Evolutionary conservation across 2,888 invertebrate species (phyloP).

Genomic region (Volucella inanis): DNA sequence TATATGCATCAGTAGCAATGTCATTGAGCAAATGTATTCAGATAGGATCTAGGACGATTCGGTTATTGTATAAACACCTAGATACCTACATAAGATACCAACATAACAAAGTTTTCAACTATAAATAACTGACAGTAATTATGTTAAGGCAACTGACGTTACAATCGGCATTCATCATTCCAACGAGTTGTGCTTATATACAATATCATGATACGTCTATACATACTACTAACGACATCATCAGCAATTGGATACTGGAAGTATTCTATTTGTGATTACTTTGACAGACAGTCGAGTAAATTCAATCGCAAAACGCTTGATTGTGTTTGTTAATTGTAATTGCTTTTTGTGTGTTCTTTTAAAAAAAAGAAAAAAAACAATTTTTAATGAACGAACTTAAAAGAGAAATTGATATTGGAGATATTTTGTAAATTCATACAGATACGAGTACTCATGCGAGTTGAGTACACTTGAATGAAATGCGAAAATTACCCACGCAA

Average conservation of each 20-base stretch:
- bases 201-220: background rate
- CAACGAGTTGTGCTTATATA: slow-evolving; percentile 39
- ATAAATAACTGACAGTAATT: slow-evolving; percentile 70
- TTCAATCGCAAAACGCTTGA: slow-evolving; percentile 60
- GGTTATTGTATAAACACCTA: slow-evolving; percentile 30
- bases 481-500: too few relatives aligned
- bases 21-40: slow-evolving; percentile 66
- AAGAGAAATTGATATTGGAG: background rate
- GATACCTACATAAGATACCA: slow-evolving; percentile 34
- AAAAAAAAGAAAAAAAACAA: too few relatives aligned
- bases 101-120: slow-evolving; percentile 54
- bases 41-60: slow-evolving; percentile 58
- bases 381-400: background rate
- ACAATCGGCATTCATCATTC: slow-evolving; percentile 73
- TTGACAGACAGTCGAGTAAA: slow-evolving; percentile 50
- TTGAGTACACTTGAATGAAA: too few relatives aligned
- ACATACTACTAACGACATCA: too few relatives aligned
- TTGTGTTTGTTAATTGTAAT: slow-evolving; percentile 54
- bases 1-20: slow-evolving; percentile 59
- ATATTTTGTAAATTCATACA: too few relatives aligned
- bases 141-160: slow-evolving; percentile 72
- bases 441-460: too few relatives aligned
- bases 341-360: slow-evolving; percentile 44
- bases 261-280: slow-evolving; percentile 42
- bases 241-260: slow-evolving; percentile 16